These are phyloP conservation scores for Metellina segmentata DNA, from an alignment of 2,888 invertebrate genomes.

Conservation along the genomic window DNA sequence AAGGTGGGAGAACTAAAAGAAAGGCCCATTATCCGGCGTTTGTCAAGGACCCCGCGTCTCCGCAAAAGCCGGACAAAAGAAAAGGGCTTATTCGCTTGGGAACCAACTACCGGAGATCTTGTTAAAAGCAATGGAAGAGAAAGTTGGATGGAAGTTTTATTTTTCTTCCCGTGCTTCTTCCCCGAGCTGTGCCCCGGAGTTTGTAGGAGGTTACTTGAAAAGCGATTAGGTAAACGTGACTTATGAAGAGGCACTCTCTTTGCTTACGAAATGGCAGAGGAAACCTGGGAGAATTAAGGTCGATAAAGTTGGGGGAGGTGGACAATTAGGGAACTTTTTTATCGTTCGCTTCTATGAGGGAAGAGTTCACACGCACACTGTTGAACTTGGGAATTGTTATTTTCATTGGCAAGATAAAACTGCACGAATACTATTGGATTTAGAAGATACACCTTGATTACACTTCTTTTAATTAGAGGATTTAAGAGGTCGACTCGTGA, in stretches of 20 bases:
- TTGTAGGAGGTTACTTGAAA: neutral
- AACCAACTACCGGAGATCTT: neutral
- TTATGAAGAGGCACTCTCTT: neutral
- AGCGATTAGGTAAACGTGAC: constrained; percentile 36
- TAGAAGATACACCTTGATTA: no score
- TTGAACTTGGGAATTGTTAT: no score
- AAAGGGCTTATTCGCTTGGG: neutral
- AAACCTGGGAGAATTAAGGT: neutral
- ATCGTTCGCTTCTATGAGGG: no score
- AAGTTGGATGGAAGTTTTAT: constrained; percentile 13
- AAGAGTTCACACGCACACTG: no score
- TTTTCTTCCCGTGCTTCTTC: neutral
- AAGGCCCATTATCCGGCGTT: neutral
- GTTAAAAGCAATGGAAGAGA: constrained; percentile 3
- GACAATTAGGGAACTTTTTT: neutral
- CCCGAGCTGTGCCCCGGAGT: neutral
- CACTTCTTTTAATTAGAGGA: no score
- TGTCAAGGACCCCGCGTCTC: neutral
- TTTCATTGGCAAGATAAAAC: no score
- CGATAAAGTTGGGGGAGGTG: neutral
- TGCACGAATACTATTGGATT: no score
- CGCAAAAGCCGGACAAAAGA: neutral
- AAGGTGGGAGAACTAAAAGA: neutral
- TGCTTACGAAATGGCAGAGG: neutral
- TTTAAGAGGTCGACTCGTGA: no score